phyloP scores from a whole-genome alignment of 2,113 vertebrate genomes.

The Apteryx mantelli region DNA sequence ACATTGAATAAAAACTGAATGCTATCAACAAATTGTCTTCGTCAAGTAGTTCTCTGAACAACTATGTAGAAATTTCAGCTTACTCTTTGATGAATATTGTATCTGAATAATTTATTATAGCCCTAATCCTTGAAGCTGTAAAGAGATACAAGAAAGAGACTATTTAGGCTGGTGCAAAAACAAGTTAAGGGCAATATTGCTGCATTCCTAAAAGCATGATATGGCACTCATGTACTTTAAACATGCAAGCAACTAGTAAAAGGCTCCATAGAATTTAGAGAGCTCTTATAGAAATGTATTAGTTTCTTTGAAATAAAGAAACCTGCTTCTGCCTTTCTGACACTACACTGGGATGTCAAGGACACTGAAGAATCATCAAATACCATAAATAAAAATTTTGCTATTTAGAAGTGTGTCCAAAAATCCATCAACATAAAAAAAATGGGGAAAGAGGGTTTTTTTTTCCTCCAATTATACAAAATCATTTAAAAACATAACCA shows the following conservation, averaged over 20 bases:
- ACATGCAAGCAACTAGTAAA: background rate
- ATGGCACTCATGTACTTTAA: background rate
- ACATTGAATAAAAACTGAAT: background rate
- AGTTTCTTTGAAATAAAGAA: background rate
- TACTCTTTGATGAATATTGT: background rate
- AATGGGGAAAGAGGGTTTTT: background rate
- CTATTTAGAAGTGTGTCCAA: background rate
- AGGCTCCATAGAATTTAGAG: background rate
- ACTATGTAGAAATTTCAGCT: background rate
- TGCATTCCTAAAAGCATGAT: background rate
- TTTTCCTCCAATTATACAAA: background rate
- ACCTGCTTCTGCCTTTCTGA: background rate
- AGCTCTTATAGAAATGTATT: background rate
- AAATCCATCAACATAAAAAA: background rate
- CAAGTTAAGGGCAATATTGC: slow-evolving; percentile 2
- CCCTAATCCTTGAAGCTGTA: slow-evolving; percentile 14
- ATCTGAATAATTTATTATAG: slow-evolving; percentile 45
- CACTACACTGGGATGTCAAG: background rate
- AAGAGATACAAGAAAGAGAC: background rate
- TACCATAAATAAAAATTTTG: background rate
- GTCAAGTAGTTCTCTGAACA: background rate
- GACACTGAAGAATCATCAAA: background rate
- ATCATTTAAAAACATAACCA: background rate
- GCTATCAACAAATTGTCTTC: slow-evolving; percentile 2
- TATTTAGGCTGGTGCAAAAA: background rate